Conservation (phyloP, 2,797 vertebrate species). For the Hydrophis major region DNA sequence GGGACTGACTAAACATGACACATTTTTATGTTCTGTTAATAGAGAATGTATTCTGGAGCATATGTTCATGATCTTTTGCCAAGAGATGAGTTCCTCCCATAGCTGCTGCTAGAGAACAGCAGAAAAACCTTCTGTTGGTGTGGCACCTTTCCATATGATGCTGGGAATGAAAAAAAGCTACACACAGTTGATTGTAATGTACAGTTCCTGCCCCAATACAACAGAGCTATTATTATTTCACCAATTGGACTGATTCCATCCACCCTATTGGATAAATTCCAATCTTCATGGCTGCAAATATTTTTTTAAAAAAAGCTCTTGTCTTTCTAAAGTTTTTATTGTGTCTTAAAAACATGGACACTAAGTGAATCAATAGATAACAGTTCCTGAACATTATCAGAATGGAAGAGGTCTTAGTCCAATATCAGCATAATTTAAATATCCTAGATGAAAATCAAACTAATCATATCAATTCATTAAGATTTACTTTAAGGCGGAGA, state of each 20-base stretch:
- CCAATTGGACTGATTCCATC: not conserved
- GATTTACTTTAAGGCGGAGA: not conserved
- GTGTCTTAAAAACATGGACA: not conserved
- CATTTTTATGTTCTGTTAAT: not conserved
- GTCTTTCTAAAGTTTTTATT: not conserved
- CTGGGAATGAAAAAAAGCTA: not conserved
- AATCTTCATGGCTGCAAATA: not conserved
- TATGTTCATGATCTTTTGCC: conserved; percentile 13
- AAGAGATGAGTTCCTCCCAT: not conserved
- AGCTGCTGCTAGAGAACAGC: not conserved
- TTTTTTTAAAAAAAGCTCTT: not conserved
- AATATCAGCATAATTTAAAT: not conserved
- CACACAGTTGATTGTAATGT: not conserved
- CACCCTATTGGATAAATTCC: not conserved
- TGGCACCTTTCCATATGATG: not conserved
- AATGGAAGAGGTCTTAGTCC: not conserved
- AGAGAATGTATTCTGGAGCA: conserved; percentile 5
- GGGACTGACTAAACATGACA: not conserved
- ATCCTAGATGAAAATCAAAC: not conserved
- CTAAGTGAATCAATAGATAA: not conserved
- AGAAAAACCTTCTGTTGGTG: not conserved
- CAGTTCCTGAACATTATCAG: not conserved
- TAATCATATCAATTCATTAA: not conserved
- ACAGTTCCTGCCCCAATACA: not conserved
- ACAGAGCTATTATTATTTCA: not conserved